phyloP scores from a whole-genome alignment of 2,888 invertebrate species.

The Mesorhabditis sp. region DNA sequence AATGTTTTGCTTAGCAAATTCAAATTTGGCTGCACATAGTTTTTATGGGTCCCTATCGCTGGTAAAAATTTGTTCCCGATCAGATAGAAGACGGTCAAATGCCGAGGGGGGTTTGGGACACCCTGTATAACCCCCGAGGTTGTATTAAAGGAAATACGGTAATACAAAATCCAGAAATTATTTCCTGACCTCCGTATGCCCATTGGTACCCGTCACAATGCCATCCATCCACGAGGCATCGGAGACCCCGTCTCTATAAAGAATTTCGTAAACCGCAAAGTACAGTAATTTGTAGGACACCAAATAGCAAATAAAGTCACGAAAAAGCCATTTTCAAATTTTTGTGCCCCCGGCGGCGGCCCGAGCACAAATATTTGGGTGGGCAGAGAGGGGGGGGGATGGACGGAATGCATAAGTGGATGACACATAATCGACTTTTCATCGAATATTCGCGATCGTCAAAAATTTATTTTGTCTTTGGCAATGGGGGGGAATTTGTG shows the following conservation, averaged over 20 bases:
- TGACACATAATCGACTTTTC: no score
- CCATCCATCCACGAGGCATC: slow-evolving; percentile 3
- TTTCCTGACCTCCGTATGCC: not conserved
- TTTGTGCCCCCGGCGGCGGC: not conserved
- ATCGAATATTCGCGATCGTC: no score
- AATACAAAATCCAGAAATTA: no score
- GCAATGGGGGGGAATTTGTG: no score
- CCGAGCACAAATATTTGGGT: slow-evolving; percentile 1
- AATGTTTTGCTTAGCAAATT: no score
- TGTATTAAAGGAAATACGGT: no score
- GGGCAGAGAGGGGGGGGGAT: no score
- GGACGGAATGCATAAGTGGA: no score
- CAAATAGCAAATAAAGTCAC: not conserved
- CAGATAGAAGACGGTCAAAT: no score
- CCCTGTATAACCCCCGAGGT: no score
- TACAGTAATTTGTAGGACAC: not conserved
- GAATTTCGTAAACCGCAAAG: not conserved
- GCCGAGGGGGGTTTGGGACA: no score
- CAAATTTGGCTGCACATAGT: not conserved
- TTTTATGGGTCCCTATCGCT: not conserved
- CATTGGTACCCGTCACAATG: slow-evolving; percentile 3
- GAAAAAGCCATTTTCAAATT: not conserved
- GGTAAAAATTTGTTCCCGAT: not conserved
- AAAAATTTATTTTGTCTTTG: no score
- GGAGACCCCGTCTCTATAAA: not conserved